Evolutionary conservation across 2,888 invertebrate species (phyloP), one percentile per base, ranked within the genome.

Genomic region (Caenorhabditis uteleia): DNA sequence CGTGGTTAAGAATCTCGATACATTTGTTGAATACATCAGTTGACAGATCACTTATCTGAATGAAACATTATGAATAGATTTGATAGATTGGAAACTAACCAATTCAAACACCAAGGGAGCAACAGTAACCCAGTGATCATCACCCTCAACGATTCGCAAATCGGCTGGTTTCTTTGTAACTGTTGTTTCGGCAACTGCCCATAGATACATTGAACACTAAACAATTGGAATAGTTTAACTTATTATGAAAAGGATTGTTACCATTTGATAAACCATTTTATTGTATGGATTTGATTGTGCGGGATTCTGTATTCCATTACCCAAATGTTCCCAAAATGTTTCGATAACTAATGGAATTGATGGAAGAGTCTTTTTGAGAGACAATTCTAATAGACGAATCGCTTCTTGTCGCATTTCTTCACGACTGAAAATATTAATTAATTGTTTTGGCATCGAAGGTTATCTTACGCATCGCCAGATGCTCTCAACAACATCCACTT

Each of bases 391-490:
- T 25, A 68, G 55, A 8, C 69, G 59, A 20, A 49, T 36, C 3
- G 72, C 72, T 31, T 75, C 75, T 16, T 56, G 36, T 14, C 65
- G 57, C 44, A 75, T 62, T n/a, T 70, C 67, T 23, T 67, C 70
- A 8, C 70, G 47, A 23, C 61, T 60, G 33, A 45, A 54, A 20
- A 14, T 3, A 31, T 16, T 12, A 29, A 20, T 8, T 10, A n/a
- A 34, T 34, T 14, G 7, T 34, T n/a, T 34, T 10, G n/a, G 8
- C 5, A 6, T 12, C 7, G n/a, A 10, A 36, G 5, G 20, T 43
- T 14, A 23, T 44, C 64, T 58, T 44, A 58, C 47, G 56, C 51
- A 26, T 74, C 71, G 26, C 69, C 74, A 16, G 62, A 60, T 1
- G 68, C 68, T 23, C 51, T 48, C 20, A 74, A 54, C 4, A 76